Percentiles rank a stretch among this genome's conserved stretches.
Evolutionary conservation across 2,113 vertebrate species (phyloP).

Genomic region (Catharus fuscescens): DNA sequence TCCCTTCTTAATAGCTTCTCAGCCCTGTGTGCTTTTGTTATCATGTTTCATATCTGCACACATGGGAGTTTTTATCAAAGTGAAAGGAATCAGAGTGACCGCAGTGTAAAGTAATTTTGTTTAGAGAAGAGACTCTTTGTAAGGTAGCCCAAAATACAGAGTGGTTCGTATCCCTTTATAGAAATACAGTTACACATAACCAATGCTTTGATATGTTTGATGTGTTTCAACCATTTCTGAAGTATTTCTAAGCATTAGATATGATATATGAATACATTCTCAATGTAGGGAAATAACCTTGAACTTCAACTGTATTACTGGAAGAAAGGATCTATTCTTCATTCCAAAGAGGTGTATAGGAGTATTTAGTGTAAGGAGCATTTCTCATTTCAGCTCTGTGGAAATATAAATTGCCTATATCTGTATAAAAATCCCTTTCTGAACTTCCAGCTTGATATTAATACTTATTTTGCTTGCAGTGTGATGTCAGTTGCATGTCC

Average conservation of each 20-base stretch:
- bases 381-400: neutral
- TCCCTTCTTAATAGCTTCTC: slow-evolving; percentile 8
- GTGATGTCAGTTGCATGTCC: neutral
- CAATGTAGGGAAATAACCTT: neutral
- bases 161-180: neutral
- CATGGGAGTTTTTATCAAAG: neutral
- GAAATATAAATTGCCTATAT: neutral
- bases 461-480: neutral
- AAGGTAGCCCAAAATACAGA: neutral
- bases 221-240: neutral
- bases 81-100: neutral
- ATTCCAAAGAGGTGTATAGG: neutral
- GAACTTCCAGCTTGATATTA: neutral
- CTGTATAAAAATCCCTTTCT: neutral
- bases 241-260: neutral
- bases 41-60: neutral
- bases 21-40: neutral
- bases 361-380: neutral
- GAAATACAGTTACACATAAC: neutral
- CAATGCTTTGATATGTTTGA: neutral
- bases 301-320: neutral
- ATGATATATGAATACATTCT: neutral
- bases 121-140: neutral
- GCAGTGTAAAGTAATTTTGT: neutral
- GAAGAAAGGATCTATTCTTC: neutral